A percentile compares a stretch with the other conserved stretches of the same genome.
These are phyloP conservation scores for Drosophila cognata DNA, from an alignment of 2,888 invertebrate species.

Conservation along the genomic window DNA sequence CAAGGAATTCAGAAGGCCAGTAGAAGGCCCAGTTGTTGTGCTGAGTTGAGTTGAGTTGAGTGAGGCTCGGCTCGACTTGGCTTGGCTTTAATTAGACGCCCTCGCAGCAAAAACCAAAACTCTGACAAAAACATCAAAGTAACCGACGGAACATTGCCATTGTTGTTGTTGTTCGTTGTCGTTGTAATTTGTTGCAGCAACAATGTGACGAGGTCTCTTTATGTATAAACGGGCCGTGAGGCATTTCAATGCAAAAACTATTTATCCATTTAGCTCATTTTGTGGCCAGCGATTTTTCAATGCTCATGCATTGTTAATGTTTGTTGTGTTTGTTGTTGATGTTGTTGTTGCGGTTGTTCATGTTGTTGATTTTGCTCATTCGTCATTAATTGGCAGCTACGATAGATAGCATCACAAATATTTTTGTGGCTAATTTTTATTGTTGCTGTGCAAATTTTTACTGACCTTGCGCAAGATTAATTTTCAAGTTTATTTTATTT, in stretches of 20 bases:
- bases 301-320: conserved; percentile 49
- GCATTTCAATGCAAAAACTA: conserved; percentile 77
- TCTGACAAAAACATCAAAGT: conserved; percentile 61
- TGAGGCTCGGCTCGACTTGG: conserved; percentile 42
- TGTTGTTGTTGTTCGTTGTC: conserved; percentile 37
- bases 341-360: conserved; percentile 22
- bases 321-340: conserved; percentile 20
- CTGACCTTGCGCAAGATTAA: conserved; percentile 74
- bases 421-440: conserved; percentile 33
- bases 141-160: conserved; percentile 34
- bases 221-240: conserved; percentile 69
- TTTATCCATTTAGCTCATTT: conserved; percentile 80
- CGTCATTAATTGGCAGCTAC: conserved; percentile 72
- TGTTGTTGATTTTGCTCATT: conserved; percentile 50
- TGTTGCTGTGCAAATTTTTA: conserved; percentile 46
- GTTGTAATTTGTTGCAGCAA: conserved; percentile 67
- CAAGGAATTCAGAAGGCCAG: conserved; percentile 45
- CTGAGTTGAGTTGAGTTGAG: conserved; percentile 10
- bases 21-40: conserved; percentile 63
- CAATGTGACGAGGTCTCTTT: conserved; percentile 73
- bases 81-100: conserved; percentile 66
- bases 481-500: conserved; percentile 12
- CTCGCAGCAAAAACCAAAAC: conserved; percentile 54
- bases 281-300: conserved; percentile 57
- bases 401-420: conserved; percentile 57